Evolutionary conservation across 1,140 invertebrate species (phyloP), one percentile per base, ranked within the genome.

Genomic region (Leptinotarsa texana): DNA sequence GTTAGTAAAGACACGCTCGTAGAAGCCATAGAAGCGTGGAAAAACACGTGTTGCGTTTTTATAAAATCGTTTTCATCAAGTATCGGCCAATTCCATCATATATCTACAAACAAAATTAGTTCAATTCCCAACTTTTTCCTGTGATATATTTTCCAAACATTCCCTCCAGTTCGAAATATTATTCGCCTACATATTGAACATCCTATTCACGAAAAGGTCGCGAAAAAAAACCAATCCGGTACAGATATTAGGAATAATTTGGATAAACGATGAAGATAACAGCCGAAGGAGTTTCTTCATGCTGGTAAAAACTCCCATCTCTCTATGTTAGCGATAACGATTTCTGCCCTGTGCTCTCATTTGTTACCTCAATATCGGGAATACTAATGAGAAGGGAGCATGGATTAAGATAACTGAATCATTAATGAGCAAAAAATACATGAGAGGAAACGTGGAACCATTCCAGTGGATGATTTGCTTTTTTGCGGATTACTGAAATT

Each of bases 321-420:
- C 51, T 57, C 51, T 2, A 57, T 57, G 51, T 57, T 57, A 17
- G 51, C 51, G 51, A 57, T 57, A 57, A 57, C 51, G 17, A 57
- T 57, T 57, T 57, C 51, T 57, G 13, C 15, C 51, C 51, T 57
- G 4, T 57, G 51, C 51, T 57, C 51, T 57, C 51, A 57, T 57
- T 57, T 57, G 51, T 57, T 57, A 57, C 51, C 51, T 13, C 17
- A 18, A 57, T 57, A 57, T 57, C 51, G 51, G 51, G 51, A 57
- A 57, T 57, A 57, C 51, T 57, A 57, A 57, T 57, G 51, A 57
- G 51, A 13, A 57, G 51, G 51, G 51, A 13, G 51, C 51, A 17
- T 15, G 51, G n/a, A 57, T 57, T 57, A 57, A 57, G 51, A 57
- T 57, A 57, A 57, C 51, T 57, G 51, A 57, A 57, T 57, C 51